These are phyloP conservation scores for Entomyzon cyanotis DNA, from an alignment of 2,113 vertebrate genomes.

Conservation along the genomic window DNA sequence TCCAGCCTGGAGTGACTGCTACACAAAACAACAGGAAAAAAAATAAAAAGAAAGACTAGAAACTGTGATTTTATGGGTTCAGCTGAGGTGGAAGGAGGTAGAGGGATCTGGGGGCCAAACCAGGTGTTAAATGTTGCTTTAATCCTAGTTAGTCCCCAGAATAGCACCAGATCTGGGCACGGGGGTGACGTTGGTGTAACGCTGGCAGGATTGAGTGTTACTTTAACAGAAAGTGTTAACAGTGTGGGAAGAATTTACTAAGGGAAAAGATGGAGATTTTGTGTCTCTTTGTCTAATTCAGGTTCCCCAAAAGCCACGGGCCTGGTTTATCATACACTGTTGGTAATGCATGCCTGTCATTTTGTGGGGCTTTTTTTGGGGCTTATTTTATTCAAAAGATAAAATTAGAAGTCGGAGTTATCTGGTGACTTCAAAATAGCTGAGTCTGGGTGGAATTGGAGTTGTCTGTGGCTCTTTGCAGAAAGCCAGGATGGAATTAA, in stretches of 20 bases:
- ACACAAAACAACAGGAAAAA: background rate
- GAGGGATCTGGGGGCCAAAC: background rate
- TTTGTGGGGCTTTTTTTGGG: rapidly evolving
- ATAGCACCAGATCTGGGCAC: background rate
- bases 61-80: background rate
- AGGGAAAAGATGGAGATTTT: background rate
- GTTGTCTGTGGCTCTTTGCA: background rate
- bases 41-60: rapidly evolving
- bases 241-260: background rate
- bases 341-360: rapidly evolving
- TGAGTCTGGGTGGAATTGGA: background rate
- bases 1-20: background rate
- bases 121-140: background rate
- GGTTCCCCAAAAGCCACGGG: background rate
- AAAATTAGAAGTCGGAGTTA: background rate
- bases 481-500: background rate
- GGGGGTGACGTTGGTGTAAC: background rate
- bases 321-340: rapidly evolving
- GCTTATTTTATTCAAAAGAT: background rate
- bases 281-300: background rate
- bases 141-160: background rate
- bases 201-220: background rate
- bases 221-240: background rate
- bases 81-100: background rate
- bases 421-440: background rate